Percentiles rank a stretch among this genome's conserved stretches.
Evolutionary conservation across 2,888 invertebrate species (phyloP).

Genomic region (Sphecodes monilicornis): DNA sequence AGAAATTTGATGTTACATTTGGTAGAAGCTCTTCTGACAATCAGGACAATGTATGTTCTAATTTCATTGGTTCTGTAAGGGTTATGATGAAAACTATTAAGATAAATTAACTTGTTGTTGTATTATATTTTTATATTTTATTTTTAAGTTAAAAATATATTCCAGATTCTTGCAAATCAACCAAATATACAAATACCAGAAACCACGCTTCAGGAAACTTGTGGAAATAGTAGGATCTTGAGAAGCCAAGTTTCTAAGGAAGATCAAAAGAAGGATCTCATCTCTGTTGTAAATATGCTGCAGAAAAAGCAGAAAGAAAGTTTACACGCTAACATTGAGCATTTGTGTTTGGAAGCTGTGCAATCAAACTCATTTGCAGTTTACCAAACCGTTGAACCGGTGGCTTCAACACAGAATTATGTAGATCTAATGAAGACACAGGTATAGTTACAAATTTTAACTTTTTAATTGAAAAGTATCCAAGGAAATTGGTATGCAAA

Average conservation of each 20-base stretch:
- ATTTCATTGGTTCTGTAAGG: neutral
- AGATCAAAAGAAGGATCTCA: slow-evolving; percentile 73
- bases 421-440: slow-evolving; percentile 87
- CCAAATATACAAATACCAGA: slow-evolving; percentile 7
- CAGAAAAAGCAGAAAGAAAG: slow-evolving; percentile 64
- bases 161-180: slow-evolving; percentile 38
- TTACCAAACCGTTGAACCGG: slow-evolving; percentile 86
- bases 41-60: slow-evolving; percentile 84
- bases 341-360: slow-evolving; percentile 85
- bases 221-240: slow-evolving; percentile 68
- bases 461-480: neutral
- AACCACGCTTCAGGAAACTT: slow-evolving; percentile 8
- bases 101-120: neutral
- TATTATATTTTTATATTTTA: neutral
- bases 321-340: slow-evolving; percentile 41
- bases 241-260: slow-evolving; percentile 68
- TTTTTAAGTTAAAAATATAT: slow-evolving; percentile 15
- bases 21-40: slow-evolving; percentile 85
- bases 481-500: neutral
- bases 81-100: neutral
- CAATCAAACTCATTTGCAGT: slow-evolving; percentile 88
- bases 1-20: slow-evolving; percentile 85
- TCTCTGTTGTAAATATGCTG: slow-evolving; percentile 70
- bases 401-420: slow-evolving; percentile 79
- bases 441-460: slow-evolving; percentile 81